These are phyloP conservation scores for Busseola fusca DNA, from an alignment of 2,888 invertebrate genomes.

Conservation along the genomic window DNA sequence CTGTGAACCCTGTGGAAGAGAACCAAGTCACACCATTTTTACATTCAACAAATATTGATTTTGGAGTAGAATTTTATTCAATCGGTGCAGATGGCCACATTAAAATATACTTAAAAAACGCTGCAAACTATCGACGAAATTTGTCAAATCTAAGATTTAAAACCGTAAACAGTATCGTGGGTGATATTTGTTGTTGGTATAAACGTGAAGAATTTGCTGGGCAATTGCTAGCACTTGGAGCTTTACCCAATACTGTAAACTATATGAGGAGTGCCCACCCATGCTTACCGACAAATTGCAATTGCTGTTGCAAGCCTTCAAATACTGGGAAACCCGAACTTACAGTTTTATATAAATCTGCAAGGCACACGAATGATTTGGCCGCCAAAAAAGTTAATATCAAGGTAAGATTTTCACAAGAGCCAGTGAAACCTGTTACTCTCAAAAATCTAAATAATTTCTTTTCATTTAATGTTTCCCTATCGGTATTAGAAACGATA, in stretches of 20 bases:
- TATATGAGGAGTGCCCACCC: conserved; percentile 59
- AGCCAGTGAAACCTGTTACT: background rate
- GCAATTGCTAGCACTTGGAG: conserved; percentile 35
- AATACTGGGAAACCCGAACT: conserved; percentile 11
- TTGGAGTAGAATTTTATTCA: conserved; percentile 51
- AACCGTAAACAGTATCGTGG: conserved; percentile 11
- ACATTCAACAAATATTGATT: conserved; percentile 24
- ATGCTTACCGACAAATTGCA: conserved; percentile 55
- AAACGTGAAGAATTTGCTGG: conserved; percentile 58
- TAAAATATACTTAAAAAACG: conserved; percentile 24
- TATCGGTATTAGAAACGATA: conserved; percentile 14
- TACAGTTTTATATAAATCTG: background rate
- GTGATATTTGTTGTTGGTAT: conserved; percentile 66
- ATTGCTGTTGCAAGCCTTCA: conserved; percentile 61
- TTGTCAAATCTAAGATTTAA: background rate
- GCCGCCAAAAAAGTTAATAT: conserved; percentile 20
- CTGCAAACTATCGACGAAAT: background rate
- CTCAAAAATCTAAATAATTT: background rate
- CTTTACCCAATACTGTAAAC: conserved; percentile 43
- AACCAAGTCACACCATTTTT: conserved; percentile 2
- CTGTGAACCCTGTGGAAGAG: background rate
- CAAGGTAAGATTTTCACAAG: conserved; percentile 18
- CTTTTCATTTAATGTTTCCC: conserved; percentile 35
- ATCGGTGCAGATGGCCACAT: conserved; percentile 51
- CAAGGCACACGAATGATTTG: conserved; percentile 45